Conservation (phyloP, 2,888 invertebrate species). For the Drosophila hawaiiensis region DNA sequence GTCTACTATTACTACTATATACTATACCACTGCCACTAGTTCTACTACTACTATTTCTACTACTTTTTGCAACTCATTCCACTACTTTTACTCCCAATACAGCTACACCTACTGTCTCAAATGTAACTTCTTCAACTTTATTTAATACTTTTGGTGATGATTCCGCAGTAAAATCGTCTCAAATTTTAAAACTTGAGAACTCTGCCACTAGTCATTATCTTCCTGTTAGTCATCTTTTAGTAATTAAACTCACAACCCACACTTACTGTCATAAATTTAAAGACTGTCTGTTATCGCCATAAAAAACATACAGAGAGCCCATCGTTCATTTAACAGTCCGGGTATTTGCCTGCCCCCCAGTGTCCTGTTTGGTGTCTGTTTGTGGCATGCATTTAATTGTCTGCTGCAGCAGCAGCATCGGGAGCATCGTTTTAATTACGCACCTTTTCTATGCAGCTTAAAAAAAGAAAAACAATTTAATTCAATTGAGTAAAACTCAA, state of each 20-base stretch:
- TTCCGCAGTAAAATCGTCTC: background rate
- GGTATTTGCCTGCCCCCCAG: constrained; percentile 17
- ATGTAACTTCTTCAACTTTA: background rate
- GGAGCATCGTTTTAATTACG: constrained; percentile 74
- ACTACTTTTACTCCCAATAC: background rate
- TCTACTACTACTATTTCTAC: background rate
- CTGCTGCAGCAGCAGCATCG: constrained; percentile 36
- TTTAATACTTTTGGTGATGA: background rate
- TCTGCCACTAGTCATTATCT: constrained; percentile 23
- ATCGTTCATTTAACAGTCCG: constrained; percentile 56
- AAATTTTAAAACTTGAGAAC: constrained; percentile 68
- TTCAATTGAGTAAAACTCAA: constrained; percentile 68
- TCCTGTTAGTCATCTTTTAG: constrained; percentile 19
- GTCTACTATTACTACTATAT: background rate
- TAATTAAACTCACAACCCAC: constrained; percentile 15
- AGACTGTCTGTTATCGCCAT: constrained; percentile 62
- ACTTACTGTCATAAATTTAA: constrained; percentile 52
- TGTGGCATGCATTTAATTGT: constrained; percentile 77
- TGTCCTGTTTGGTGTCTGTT: constrained; percentile 35
- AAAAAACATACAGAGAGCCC: constrained; percentile 51
- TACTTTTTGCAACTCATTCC: background rate
- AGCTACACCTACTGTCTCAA: background rate
- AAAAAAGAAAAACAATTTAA: constrained; percentile 17
- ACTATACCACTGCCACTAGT: background rate
- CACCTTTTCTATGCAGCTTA: constrained; percentile 66